Percentiles rank a stretch among this genome's conserved stretches.
These are phyloP conservation scores for Nixonia krombeini DNA, from an alignment of 1,140 invertebrate species.

Conservation along the genomic window DNA sequence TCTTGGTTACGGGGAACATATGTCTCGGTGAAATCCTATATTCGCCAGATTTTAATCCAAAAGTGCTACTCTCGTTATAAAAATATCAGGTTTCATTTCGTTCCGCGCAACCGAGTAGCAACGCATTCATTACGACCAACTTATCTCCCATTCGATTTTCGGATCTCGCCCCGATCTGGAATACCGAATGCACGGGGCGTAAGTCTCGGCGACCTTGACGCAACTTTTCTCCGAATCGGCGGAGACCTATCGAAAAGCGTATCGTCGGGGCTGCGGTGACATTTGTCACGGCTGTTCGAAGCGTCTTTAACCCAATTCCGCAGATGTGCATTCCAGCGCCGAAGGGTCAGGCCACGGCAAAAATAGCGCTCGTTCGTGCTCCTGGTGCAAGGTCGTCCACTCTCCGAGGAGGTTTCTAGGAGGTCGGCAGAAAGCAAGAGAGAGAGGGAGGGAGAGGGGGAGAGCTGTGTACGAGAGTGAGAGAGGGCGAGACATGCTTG, in stretches of 20 bases:
- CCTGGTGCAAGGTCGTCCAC: slow-evolving; percentile 50
- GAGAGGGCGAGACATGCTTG: slow-evolving; percentile 17
- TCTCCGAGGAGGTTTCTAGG: slow-evolving; percentile 45
- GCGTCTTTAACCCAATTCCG: slow-evolving; percentile 41
- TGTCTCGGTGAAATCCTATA: slow-evolving; percentile 26
- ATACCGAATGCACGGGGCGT: no score
- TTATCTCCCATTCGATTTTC: slow-evolving; percentile 20
- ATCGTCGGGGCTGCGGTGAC: background rate
- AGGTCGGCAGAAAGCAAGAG: slow-evolving; percentile 10
- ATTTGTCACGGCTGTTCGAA: slow-evolving; percentile 14
- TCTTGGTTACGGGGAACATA: slow-evolving; percentile 8
- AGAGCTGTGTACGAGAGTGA: slow-evolving; percentile 8
- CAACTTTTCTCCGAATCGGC: no score
- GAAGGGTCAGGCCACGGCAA: slow-evolving; percentile 18
- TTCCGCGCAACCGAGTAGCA: background rate
- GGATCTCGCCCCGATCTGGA: no score
- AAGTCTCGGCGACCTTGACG: no score
- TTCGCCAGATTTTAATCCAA: slow-evolving; percentile 38
- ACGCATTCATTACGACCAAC: background rate
- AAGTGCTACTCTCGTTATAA: slow-evolving; percentile 18
- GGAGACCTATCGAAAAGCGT: background rate
- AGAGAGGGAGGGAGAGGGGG: slow-evolving; percentile 10
- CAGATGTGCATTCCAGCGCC: slow-evolving; percentile 22
- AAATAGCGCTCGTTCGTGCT: slow-evolving; percentile 36
- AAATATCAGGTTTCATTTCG: slow-evolving; percentile 26